These are phyloP conservation scores for Eublepharis macularius DNA, from an alignment of 2,113 vertebrate species.

Conservation along the genomic window DNA sequence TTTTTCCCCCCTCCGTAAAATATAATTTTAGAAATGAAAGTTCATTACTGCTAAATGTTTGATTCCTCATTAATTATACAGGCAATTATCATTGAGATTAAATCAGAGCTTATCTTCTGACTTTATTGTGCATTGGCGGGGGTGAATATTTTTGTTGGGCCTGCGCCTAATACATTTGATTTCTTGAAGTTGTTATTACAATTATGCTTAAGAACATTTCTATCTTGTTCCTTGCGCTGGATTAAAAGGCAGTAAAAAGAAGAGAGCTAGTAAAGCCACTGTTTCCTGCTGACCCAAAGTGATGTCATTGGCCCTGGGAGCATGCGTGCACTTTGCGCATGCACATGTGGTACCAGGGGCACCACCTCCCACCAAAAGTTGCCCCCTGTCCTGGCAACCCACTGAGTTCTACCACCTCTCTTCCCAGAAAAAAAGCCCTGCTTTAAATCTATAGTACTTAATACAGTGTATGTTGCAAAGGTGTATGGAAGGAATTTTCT, in stretches of 20 bases:
- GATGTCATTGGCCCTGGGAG: too few species aligned
- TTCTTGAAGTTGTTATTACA: background rate
- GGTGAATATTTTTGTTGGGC: background rate
- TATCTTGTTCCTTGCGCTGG: background rate
- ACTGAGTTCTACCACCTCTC: too few species aligned
- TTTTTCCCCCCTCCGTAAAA: background rate
- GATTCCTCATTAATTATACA: slow-evolving; percentile 37
- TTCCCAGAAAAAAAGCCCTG: too few species aligned
- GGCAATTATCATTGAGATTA: slow-evolving; percentile 42
- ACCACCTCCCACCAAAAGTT: too few species aligned
- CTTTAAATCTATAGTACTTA: too few species aligned
- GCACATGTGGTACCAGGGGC: too few species aligned
- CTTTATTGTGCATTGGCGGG: slow-evolving; percentile 30
- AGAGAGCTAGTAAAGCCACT: background rate
- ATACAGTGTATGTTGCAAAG: slow-evolving; percentile 5
- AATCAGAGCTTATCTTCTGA: background rate
- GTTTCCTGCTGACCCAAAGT: too few species aligned
- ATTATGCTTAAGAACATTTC: background rate
- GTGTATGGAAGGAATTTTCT: slow-evolving; percentile 28
- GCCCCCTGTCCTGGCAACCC: too few species aligned
- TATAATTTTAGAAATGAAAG: slow-evolving; percentile 24
- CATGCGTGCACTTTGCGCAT: too few species aligned
- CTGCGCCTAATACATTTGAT: background rate
- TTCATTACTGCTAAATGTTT: slow-evolving; percentile 21
- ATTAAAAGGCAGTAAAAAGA: background rate